These are phyloP conservation scores for Clytia hemisphaerica DNA, from an alignment of 30 jellyfish, hydroid and myxozoan genomes.

Conservation along the genomic window DNA sequence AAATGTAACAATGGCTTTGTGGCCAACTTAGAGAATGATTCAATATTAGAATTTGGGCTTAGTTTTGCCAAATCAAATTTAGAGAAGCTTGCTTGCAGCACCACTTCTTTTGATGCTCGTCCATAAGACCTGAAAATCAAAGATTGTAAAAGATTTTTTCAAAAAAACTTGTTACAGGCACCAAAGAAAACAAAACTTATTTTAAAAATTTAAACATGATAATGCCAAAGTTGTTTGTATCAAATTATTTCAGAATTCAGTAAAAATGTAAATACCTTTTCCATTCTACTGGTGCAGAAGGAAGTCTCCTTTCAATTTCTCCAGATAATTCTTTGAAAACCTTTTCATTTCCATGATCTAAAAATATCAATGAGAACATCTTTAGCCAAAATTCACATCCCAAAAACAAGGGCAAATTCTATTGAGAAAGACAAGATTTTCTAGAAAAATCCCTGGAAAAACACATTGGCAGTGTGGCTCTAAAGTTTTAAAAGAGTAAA, in stretches of 20 bases:
- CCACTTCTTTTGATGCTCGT: constrained; percentile 51
- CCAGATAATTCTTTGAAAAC: constrained; percentile 49
- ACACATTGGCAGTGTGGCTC: too few species aligned
- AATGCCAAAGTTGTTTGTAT: too few species aligned
- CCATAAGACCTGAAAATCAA: constrained; percentile 35
- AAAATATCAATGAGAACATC: too few species aligned
- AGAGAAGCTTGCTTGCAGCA: constrained; percentile 60
- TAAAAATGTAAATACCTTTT: constrained; percentile 45
- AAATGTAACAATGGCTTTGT: constrained; percentile 76
- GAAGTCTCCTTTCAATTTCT: constrained; percentile 85
- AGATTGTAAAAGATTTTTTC: background rate
- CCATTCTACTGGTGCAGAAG: constrained; percentile 74
- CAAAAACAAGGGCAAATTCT: too few species aligned
- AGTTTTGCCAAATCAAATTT: constrained; percentile 56
- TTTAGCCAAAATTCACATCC: too few species aligned
- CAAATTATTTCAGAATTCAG: background rate
- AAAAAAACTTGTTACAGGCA: background rate
- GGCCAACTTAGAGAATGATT: constrained; percentile 49
- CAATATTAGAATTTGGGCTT: constrained; percentile 24
- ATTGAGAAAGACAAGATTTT: too few species aligned
- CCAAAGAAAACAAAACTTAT: background rate
- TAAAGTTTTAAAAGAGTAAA: too few species aligned
- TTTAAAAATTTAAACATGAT: too few species aligned
- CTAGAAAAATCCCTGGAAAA: too few species aligned
- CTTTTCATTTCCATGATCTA: constrained; percentile 87